Evolutionary conservation across 2,888 invertebrate genomes (phyloP), one percentile per base, ranked within the genome.

Genomic region (Phengaris arion): DNA sequence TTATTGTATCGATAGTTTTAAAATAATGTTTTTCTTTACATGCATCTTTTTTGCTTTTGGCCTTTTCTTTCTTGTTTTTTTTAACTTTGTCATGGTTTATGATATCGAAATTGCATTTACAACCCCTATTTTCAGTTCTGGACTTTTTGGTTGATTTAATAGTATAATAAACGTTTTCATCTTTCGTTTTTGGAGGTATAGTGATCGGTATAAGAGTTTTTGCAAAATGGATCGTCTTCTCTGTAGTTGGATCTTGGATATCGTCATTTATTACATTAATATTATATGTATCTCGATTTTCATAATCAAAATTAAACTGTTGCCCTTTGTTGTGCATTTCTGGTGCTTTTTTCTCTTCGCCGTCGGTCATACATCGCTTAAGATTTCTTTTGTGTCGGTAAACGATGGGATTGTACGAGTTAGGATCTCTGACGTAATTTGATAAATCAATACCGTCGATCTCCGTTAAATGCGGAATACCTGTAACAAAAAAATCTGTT

Each of bases 141-240:
- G 80, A 80, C 76, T 83, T 87, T 75, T 85, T 87, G 2, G 84
- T 79, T 52, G 89, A 83, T 82, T 89, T 90, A 3, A 93, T 82
- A 0, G 88, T 90, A 74, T 91, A 92, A 79, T 84, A 87, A 4
- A 88, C 83, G 0, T 82, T 77, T 1, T 80, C 79, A 9, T 80
- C 79, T 5, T 85, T 82, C 51, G 85, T 84, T 64, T 80, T 83
- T 2, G 87, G 85, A 35, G 93, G 91, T 77, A 93, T 88, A 1
- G 86, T 83, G 78, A 89, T 76, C 8, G 93, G 93, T 0, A 87
- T 86, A 7, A 92, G 80, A 72, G 87, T 83, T 83, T 90, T 89
- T 13, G 91, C 89, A 78, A 92, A 90, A 78, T 82, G 81, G 68
- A 91, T 87, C 2, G 92, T 91, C 72, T 91, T 88, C 54, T 87